Evolutionary conservation across 2,113 vertebrate species (phyloP), one percentile per base, ranked within the genome.

Genomic region (Psittacara wagleri): DNA sequence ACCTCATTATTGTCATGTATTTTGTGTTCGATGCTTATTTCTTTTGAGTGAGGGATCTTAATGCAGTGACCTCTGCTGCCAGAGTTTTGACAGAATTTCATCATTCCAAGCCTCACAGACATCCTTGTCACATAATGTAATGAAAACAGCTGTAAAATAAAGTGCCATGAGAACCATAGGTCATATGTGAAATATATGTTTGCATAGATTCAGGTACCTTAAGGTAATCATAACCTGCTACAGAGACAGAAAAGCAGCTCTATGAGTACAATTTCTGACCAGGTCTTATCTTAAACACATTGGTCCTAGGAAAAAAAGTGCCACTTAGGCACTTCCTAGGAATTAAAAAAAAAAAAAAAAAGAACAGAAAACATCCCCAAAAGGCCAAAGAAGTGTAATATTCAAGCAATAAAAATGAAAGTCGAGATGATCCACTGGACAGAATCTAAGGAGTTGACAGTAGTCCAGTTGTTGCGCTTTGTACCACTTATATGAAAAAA

Each of bases 111-210:
- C 14, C 33, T 92, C 33, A 22, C 24, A 95, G 33, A 3, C 15
- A 37, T 28, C 7, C 15, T 74, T 0, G 0, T 54, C 41, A 37
- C 5, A 28, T 2, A 68, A 25, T 20, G 1, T 41, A 46, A 59
- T 29, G 20, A 64, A 79, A 93, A 68, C 15, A 27, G 2, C 19
- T 78, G 19, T 84, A 66, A 95, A 83, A 72, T 55, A 66, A 81
- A 78, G 14, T 28, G 13, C 33, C 17, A 61, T 69, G 12, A 49
- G 41, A 86, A 94, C 62, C 14, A 55, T 6, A 51, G 12, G 9
- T 64, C 41, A 17, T 11, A 61, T 51, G 6, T 43, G 23, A 86
- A 90, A 13, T 59, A 11, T 7, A 16, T 43, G 11, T 61, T 87
- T 89, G 29, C 1, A 4, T 31, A 75, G 8, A 7, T 75, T 75